These are phyloP conservation scores for Drosophila saltans DNA, from an alignment of 1,140 invertebrate genomes.

Conservation along the genomic window DNA sequence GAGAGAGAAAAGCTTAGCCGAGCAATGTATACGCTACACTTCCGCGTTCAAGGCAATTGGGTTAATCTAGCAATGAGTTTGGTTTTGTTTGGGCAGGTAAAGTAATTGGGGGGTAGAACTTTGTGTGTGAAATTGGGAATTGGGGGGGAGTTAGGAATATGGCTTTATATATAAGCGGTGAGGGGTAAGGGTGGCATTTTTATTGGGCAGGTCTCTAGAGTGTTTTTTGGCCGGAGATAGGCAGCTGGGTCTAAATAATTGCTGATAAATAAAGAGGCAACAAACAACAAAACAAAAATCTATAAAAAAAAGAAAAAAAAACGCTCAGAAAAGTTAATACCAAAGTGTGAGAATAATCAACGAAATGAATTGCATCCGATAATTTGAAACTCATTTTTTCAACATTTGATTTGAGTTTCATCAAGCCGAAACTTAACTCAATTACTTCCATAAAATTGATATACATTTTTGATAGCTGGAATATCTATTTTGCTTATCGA, in stretches of 20 bases:
- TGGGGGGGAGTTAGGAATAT: not conserved
- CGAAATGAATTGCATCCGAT: constrained; percentile 11
- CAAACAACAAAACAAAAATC: too few species aligned
- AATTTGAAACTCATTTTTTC: not conserved
- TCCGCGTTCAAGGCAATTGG: constrained; percentile 65
- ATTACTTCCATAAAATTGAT: not conserved
- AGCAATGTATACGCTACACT: constrained; percentile 65
- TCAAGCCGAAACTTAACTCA: not conserved
- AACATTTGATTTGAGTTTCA: not conserved
- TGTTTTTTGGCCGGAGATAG: constrained; percentile 52
- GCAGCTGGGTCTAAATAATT: constrained; percentile 59
- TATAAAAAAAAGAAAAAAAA: not conserved
- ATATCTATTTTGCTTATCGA: too few species aligned
- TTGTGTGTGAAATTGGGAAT: constrained; percentile 58
- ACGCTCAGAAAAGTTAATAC: constrained; percentile 24
- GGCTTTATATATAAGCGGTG: not conserved
- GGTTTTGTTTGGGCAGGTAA: constrained; percentile 57
- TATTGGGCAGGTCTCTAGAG: constrained; percentile 36
- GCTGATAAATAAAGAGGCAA: constrained; percentile 49
- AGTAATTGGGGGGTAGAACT: constrained; percentile 62
- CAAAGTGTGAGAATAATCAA: constrained; percentile 21
- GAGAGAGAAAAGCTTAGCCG: not conserved
- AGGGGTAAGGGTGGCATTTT: not conserved
- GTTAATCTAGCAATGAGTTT: constrained; percentile 77
- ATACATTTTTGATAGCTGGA: too few species aligned